phyloP scores from a whole-genome alignment of 2,113 vertebrate species.

The Esox niger region DNA sequence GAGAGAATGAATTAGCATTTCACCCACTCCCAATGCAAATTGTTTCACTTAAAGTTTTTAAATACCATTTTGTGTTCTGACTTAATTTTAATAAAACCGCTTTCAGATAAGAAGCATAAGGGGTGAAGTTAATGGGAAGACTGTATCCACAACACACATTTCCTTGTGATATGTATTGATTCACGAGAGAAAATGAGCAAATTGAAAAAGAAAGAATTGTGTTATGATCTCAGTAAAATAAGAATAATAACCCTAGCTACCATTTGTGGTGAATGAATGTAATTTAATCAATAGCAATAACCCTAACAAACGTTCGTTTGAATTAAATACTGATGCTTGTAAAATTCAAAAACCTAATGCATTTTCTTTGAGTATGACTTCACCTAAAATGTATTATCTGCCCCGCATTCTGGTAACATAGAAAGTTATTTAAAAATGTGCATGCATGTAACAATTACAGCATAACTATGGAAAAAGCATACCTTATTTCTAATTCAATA shows the following conservation, averaged over 20 bases:
- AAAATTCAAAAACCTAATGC: conserved; percentile 43
- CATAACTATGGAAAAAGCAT: neutral
- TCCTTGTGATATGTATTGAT: conserved; percentile 39
- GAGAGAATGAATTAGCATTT: conserved; percentile 77
- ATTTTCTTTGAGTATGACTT: conserved; percentile 21
- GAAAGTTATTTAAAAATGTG: too few species aligned
- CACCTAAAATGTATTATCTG: neutral
- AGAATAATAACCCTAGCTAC: too few species aligned
- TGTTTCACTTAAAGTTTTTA: conserved; percentile 79
- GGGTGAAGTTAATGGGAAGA: conserved; percentile 58
- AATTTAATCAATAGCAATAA: conserved; percentile 61
- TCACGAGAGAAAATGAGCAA: conserved; percentile 55
- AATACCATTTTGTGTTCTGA: conserved; percentile 73
- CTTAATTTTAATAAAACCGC: conserved; percentile 70
- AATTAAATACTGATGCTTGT: conserved; percentile 54
- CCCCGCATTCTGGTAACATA: too few species aligned
- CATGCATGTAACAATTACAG: conserved; percentile 4
- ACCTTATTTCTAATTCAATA: neutral
- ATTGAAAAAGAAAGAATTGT: conserved; percentile 60
- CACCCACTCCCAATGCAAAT: conserved; percentile 74
- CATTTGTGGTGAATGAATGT: conserved; percentile 61
- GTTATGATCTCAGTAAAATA: conserved; percentile 57
- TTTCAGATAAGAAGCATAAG: conserved; percentile 65
- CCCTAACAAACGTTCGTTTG: conserved; percentile 61
- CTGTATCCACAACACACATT: conserved; percentile 50